phyloP scores from a whole-genome alignment of 2,888 invertebrate species.

The Folsomia manolachei region DNA sequence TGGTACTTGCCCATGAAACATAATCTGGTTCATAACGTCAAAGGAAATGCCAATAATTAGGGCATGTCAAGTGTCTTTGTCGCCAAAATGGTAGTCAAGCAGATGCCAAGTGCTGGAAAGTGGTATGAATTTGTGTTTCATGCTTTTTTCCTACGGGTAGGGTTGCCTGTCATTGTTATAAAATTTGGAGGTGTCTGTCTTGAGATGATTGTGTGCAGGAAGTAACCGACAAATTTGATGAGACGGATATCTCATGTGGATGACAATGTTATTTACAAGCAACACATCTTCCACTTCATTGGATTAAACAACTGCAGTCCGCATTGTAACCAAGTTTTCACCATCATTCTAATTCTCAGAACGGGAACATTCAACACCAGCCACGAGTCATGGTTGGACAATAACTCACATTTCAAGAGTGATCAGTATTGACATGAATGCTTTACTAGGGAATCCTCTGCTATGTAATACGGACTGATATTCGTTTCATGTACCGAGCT shows the following conservation, averaged over 20 bases:
- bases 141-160: too few relatives aligned
- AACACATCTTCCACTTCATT: too few relatives aligned
- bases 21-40: background rate
- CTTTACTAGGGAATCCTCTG: background rate
- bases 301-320: background rate
- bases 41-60: background rate
- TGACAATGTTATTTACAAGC: too few relatives aligned
- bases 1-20: background rate
- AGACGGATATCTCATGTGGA: too few relatives aligned
- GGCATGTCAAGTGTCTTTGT: background rate
- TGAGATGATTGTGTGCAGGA: too few relatives aligned
- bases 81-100: background rate
- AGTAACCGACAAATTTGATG: too few relatives aligned
- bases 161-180: too few relatives aligned
- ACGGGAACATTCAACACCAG: conserved; percentile 1
- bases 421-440: background rate
- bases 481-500: too few relatives aligned
- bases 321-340: conserved; percentile 26
- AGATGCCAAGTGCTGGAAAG: too few relatives aligned
- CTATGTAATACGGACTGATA: too few relatives aligned
- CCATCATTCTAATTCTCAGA: conserved; percentile 29
- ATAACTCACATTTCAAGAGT: background rate
- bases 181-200: too few relatives aligned
- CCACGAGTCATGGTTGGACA: background rate
- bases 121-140: too few relatives aligned